Base-by-base conservation (phyloP, 2,888 invertebrate genomes). In the Imbricaverruca yamaguchii region DNA sequence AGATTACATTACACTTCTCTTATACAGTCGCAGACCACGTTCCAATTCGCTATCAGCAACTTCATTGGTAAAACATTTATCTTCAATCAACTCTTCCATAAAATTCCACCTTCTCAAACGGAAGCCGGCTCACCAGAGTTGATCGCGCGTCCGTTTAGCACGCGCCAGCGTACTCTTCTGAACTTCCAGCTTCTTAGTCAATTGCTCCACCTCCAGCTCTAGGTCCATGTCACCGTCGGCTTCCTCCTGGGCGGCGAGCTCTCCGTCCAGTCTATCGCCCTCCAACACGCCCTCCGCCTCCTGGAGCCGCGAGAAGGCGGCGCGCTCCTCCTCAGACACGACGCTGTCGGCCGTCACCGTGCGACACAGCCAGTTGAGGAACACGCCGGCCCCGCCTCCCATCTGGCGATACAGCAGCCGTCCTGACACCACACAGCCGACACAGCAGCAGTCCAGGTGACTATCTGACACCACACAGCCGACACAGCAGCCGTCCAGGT, bases 151-250 rank as follows among this genome's bases (percentile, higher is more conserved):
- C 15, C 39, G 69, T 4, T 15, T 25, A 6, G 39, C 39, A 0
- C 23, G 23, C 23, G 25, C 69, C 6, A 69, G 69, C 39, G 3
- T 25, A 15, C 15, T 15, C 12, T 23, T 25, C 39, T 69, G 69
- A 4, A 15, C 12, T 25, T 9, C 69, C 69, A 69, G 69, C 3
- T 69, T 39, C 3, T 25, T 39, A 0, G 39, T 15, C 39, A 69
- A 15, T 39, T 69, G 69, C 39, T 69, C 88, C 53, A 88, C 85
- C 83, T 88, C 88, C 84, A 87, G 87, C 10, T 87, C 86, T 81
- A 87, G 87, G n/a, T n/a, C n/a, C n/a, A n/a, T n/a, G 77, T 84
- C 84, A 23, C 85, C 83, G 80, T 88, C 84, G 4, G 88, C 87
- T 82, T 82, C 80, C 13, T 81, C 81, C n/a, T 82, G 82, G 67